Evolutionary conservation across 1,140 invertebrate genomes (phyloP).

Genomic region (Geopemphigus sp.): DNA sequence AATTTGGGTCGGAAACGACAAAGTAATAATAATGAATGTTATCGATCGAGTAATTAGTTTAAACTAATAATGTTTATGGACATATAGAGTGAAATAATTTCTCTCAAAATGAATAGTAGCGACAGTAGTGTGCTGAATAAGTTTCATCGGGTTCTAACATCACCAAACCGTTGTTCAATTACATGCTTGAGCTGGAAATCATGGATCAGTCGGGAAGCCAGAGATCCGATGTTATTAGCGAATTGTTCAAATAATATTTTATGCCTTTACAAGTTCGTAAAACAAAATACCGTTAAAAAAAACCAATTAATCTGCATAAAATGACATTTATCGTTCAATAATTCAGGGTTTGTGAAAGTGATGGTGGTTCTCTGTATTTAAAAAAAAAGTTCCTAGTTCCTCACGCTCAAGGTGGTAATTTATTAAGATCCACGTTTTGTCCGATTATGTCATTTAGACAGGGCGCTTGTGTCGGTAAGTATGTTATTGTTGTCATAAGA

Average conservation of each 20-base stretch:
- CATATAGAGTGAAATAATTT: constrained; percentile 66
- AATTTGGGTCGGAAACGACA: constrained; percentile 81
- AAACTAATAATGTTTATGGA: background rate
- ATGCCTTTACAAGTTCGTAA: constrained; percentile 63
- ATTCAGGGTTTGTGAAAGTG: constrained; percentile 64
- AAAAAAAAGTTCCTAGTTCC: constrained; percentile 66
- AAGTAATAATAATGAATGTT: constrained; percentile 58
- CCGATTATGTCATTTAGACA: constrained; percentile 79
- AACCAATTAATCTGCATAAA: background rate
- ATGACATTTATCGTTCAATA: background rate
- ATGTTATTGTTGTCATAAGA: background rate
- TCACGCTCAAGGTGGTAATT: constrained; percentile 60
- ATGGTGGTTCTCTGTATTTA: constrained; percentile 63
- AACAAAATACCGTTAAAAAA: constrained; percentile 50
- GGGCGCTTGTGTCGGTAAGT: constrained; percentile 72
- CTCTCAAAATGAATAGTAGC: constrained; percentile 67
- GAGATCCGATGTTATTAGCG: constrained; percentile 74
- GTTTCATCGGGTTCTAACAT: constrained; percentile 64
- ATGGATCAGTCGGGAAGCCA: constrained; percentile 76
- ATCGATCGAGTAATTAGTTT: background rate
- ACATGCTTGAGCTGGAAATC: constrained; percentile 75
- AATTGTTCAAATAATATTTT: constrained; percentile 76
- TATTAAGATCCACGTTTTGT: constrained; percentile 77
- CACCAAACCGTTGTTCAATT: constrained; percentile 62
- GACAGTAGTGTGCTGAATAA: constrained; percentile 66